Conservation (phyloP, 2,797 vertebrate genomes). For the Microcaecilia unicolor region DNA sequence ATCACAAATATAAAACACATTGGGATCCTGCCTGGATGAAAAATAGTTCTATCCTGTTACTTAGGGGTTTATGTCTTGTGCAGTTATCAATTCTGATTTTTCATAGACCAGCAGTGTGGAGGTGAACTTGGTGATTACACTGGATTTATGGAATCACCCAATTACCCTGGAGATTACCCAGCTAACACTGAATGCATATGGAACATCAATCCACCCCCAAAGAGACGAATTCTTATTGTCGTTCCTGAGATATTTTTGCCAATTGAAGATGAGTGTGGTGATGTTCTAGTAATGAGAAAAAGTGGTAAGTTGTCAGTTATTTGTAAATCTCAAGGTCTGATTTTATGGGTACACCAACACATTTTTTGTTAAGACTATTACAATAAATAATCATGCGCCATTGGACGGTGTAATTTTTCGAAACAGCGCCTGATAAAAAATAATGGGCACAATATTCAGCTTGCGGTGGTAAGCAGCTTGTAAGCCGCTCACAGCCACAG, state of each 20-base stretch:
- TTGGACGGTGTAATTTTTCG: no score
- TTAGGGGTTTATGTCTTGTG: no score
- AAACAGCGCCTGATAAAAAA: no score
- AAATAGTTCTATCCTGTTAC: no score
- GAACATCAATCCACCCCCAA: slow-evolving; percentile 89
- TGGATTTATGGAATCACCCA: slow-evolving; percentile 92
- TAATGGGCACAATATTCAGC: no score
- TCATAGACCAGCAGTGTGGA: slow-evolving; percentile 84
- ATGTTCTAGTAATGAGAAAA: slow-evolving; percentile 94
- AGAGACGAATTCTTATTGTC: slow-evolving; percentile 88
- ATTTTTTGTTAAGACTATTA: no score
- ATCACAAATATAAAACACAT: no score
- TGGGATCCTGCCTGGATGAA: no score
- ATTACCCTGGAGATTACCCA: slow-evolving; percentile 94
- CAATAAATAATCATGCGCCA: no score
- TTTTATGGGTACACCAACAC: no score
- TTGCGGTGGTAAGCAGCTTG: no score
- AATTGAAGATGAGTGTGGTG: slow-evolving; percentile 91
- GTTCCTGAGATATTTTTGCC: slow-evolving; percentile 96
- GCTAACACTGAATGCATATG: slow-evolving; percentile 90
- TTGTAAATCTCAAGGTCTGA: neutral
- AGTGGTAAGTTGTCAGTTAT: slow-evolving; percentile 61
- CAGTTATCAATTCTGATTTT: slow-evolving; percentile 4
- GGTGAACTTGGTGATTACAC: slow-evolving; percentile 90
- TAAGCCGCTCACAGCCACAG: no score